Evolutionary conservation across 2,797 vertebrate species (phyloP).

Genomic region (Scomberomorus guttatus): DNA sequence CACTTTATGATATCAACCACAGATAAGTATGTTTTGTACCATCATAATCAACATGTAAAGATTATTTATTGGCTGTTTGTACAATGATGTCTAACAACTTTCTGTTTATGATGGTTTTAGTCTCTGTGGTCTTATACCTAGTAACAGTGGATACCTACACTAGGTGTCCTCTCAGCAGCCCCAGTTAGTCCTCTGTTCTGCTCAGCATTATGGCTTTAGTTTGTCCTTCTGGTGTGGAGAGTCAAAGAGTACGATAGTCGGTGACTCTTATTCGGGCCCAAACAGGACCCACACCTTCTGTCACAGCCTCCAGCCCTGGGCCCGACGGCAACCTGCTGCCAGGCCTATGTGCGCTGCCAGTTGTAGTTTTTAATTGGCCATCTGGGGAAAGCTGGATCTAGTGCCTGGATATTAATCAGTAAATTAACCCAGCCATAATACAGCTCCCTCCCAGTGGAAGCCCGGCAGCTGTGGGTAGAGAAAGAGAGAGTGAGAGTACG

Average conservation of each 20-base stretch:
- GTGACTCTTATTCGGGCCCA: constrained; percentile 75
- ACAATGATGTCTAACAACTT: neutral
- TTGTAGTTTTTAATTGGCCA: constrained; percentile 99
- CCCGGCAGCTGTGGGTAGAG: constrained; percentile 89
- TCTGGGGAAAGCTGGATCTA: constrained; percentile 99
- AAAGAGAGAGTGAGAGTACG: constrained; percentile 69
- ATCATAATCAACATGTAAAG: neutral
- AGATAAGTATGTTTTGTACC: neutral
- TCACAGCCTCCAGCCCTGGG: constrained; percentile 93
- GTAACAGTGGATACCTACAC: neutral
- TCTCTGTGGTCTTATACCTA: constrained; percentile 18
- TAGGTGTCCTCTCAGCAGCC: constrained; percentile 1
- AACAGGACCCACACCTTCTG: constrained; percentile 91
- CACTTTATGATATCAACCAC: neutral
- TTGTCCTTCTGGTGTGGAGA: constrained; percentile 86
- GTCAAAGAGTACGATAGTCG: constrained; percentile 77
- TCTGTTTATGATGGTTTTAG: neutral
- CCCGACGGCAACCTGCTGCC: constrained; percentile 95
- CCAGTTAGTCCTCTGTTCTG: too few relatives aligned
- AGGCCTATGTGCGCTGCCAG: constrained; percentile 94
- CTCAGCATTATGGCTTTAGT: constrained; percentile 72
- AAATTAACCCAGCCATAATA: constrained; percentile 99
- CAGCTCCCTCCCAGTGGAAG: constrained; percentile 93
- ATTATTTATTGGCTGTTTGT: neutral
- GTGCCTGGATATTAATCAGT: constrained; percentile 99